A percentile compares a stretch with the other conserved stretches of the same genome.
Conservation (phyloP, 2,888 invertebrate genomes). For the Acleris emargana region DNA sequence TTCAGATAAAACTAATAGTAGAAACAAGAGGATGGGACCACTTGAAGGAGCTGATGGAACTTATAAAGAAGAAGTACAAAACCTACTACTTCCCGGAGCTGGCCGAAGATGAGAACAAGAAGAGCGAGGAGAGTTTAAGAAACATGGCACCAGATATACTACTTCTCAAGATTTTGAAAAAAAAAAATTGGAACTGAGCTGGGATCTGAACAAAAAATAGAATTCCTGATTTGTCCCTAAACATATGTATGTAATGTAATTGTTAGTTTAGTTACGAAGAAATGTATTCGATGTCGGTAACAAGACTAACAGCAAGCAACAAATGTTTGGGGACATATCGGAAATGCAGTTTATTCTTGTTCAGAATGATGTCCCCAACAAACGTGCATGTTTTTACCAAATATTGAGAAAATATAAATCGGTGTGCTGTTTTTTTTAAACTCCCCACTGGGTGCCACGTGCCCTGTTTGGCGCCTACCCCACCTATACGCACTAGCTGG, state of each 20-base stretch:
- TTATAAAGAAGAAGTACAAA: conserved; percentile 85
- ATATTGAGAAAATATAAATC: conserved; percentile 41
- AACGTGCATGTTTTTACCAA: conserved; percentile 79
- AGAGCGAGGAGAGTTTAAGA: conserved; percentile 16
- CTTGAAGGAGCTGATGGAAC: conserved; percentile 75
- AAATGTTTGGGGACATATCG: no score
- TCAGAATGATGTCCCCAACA: conserved; percentile 52
- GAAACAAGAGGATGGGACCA: conserved; percentile 95
- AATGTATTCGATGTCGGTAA: no score
- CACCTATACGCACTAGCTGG: conserved; percentile 66
- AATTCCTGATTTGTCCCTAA: no score
- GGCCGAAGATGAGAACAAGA: conserved; percentile 51
- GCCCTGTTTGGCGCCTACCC: conserved; percentile 75
- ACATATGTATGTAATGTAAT: conserved; percentile 82
- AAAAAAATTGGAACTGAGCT: conserved; percentile 89
- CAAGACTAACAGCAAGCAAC: no score
- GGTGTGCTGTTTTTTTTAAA: background rate
- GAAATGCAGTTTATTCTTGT: no score
- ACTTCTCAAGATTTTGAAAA: conserved; percentile 90
- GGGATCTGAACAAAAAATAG: no score
- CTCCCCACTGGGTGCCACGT: conserved; percentile 50
- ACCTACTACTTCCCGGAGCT: conserved; percentile 77
- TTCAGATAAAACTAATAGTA: conserved; percentile 91
- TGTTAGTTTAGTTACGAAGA: no score
- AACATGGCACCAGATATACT: conserved; percentile 3